Evolutionary conservation across 2,113 vertebrate genomes (phyloP).

Genomic region (Chrysemys picta): DNA sequence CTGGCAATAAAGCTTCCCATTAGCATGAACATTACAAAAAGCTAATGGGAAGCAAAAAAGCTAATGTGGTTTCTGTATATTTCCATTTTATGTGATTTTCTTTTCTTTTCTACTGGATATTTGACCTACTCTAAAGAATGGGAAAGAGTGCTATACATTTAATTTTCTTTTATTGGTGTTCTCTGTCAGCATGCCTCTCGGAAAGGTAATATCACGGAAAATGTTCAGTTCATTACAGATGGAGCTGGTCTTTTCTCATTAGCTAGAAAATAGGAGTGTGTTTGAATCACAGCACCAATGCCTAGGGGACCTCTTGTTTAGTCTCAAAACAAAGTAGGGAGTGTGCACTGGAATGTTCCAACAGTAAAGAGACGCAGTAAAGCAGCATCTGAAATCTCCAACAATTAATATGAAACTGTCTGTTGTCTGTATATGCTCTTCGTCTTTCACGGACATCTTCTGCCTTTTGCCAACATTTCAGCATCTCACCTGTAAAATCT

Average conservation of each 20-base stretch:
- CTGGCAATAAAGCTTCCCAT: background rate
- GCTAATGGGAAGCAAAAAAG: too few relatives aligned
- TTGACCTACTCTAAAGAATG: background rate
- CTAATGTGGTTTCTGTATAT: background rate
- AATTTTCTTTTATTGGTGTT: background rate
- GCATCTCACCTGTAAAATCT: background rate
- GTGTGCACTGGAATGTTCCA: background rate
- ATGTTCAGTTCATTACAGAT: background rate
- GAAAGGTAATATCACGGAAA: background rate
- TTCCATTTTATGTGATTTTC: background rate
- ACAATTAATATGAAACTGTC: background rate
- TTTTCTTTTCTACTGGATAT: background rate
- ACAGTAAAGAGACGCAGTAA: background rate
- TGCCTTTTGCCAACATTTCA: background rate
- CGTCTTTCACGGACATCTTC: background rate
- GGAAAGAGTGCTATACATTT: background rate
- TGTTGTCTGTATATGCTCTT: background rate
- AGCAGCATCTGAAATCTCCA: background rate
- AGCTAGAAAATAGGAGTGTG: background rate
- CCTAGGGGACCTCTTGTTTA: background rate
- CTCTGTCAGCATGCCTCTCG: background rate
- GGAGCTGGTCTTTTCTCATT: background rate
- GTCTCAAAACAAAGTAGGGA: background rate
- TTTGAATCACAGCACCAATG: background rate
- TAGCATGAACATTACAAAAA: background rate